Evolutionary conservation across 1,140 invertebrate species (phyloP).

Genomic region (Orchestia grillus): DNA sequence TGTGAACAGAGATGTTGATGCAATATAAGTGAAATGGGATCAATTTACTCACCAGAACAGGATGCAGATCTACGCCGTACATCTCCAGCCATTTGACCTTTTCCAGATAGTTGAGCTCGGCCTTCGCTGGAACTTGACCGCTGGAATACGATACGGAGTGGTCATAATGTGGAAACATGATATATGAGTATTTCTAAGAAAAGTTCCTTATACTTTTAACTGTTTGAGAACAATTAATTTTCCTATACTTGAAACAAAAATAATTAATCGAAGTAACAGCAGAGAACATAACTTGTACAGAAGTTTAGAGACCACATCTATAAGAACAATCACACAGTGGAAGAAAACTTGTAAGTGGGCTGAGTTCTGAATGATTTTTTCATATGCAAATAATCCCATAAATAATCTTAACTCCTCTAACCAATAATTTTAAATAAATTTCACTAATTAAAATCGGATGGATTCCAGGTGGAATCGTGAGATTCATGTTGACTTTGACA

Average conservation of each 20-base stretch:
- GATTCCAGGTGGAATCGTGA: not conserved
- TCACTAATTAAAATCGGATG: not conserved
- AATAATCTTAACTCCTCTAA: not conserved
- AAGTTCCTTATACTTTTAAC: not conserved
- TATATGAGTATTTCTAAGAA: not conserved
- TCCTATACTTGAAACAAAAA: not conserved
- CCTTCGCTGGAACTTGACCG: slow-evolving; percentile 79
- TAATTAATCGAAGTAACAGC: not conserved
- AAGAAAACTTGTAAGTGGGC: not conserved
- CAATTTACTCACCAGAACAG: slow-evolving; percentile 77
- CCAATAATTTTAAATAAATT: not conserved
- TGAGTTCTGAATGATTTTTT: not conserved
- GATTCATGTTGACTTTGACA: not conserved
- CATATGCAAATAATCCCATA: not conserved
- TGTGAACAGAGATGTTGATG: not conserved
- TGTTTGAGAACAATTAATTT: not conserved
- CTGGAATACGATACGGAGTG: slow-evolving; percentile 72
- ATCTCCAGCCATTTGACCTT: slow-evolving; percentile 87
- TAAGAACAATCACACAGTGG: not conserved
- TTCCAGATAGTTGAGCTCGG: slow-evolving; percentile 82
- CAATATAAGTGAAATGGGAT: not conserved
- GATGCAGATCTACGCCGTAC: slow-evolving; percentile 87
- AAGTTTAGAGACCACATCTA: not conserved
- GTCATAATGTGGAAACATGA: not conserved
- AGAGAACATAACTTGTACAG: not conserved